These are phyloP conservation scores for Eupeodes latifasciatus DNA, from an alignment of 2,888 invertebrate genomes.

Conservation along the genomic window DNA sequence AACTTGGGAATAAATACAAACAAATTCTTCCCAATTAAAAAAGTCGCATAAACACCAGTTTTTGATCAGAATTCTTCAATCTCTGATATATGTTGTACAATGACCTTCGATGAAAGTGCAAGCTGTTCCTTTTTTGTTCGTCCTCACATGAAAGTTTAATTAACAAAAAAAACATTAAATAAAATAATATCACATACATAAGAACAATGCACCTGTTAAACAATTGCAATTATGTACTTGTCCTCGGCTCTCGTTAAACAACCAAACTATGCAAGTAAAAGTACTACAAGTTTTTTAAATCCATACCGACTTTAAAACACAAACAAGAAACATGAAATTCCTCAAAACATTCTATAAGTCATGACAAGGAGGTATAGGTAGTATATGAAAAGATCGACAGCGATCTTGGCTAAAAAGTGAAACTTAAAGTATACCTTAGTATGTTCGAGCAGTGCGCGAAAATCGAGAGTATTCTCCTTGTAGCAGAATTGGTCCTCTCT, in stretches of 20 bases:
- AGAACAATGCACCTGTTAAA: conserved; percentile 63
- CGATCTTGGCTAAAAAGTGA: conserved; percentile 65
- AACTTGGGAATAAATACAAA: not conserved
- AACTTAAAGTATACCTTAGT: conserved; percentile 30
- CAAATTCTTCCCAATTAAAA: too few relatives aligned
- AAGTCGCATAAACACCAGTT: not conserved
- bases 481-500: conserved; percentile 63
- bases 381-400: conserved; percentile 38
- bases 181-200: conserved; percentile 28
- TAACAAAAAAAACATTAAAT: conserved; percentile 21
- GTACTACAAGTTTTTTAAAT: conserved; percentile 29
- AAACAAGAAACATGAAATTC: conserved; percentile 50
- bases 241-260: conserved; percentile 33
- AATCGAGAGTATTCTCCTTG: conserved; percentile 76
- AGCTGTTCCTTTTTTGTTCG: conserved; percentile 24
- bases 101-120: conserved; percentile 74
- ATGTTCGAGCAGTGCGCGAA: conserved; percentile 2
- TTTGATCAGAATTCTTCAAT: not conserved
- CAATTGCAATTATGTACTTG: conserved; percentile 41
- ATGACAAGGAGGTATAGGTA: conserved; percentile 36
- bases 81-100: not conserved
- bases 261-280: conserved; percentile 57
- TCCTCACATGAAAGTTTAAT: conserved; percentile 44
- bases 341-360: conserved; percentile 63
- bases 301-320: not conserved